A percentile compares a stretch with the other conserved stretches of the same genome.
These are phyloP conservation scores for Armadillidium nasatum DNA, from an alignment of 1,140 invertebrate genomes.

Conservation along the genomic window DNA sequence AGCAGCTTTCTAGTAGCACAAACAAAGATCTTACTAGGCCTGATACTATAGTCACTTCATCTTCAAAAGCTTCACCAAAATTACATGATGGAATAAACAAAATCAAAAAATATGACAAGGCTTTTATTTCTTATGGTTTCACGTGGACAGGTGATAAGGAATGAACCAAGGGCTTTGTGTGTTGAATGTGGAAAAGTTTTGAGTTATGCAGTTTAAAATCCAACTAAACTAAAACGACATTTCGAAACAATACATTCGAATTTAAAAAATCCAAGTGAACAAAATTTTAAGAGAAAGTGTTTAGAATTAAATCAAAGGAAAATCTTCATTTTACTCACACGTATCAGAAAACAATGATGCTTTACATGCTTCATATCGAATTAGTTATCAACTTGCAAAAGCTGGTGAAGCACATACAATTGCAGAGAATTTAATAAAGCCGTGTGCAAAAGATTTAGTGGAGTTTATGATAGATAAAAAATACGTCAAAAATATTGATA, in stretches of 20 bases:
- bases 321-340: background rate
- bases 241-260: background rate
- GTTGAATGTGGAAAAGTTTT: background rate
- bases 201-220: background rate
- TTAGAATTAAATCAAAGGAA: background rate
- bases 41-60: too few relatives aligned
- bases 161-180: background rate
- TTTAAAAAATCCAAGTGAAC: background rate
- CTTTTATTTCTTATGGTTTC: background rate
- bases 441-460: constrained; percentile 20
- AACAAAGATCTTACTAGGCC: too few relatives aligned
- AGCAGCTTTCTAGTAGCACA: too few relatives aligned
- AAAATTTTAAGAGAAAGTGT: background rate
- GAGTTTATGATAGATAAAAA: constrained; percentile 16
- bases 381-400: background rate
- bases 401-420: constrained; percentile 2
- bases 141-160: background rate
- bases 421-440: background rate
- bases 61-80: too few relatives aligned
- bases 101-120: background rate
- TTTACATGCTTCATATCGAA: background rate
- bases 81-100: too few relatives aligned
- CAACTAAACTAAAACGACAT: background rate
- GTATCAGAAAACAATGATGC: background rate
- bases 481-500: background rate